A percentile compares a stretch with the other conserved stretches of the same genome.
Evolutionary conservation across 2,113 vertebrate genomes (phyloP).

Genomic region (Pygoscelis antarcticus): DNA sequence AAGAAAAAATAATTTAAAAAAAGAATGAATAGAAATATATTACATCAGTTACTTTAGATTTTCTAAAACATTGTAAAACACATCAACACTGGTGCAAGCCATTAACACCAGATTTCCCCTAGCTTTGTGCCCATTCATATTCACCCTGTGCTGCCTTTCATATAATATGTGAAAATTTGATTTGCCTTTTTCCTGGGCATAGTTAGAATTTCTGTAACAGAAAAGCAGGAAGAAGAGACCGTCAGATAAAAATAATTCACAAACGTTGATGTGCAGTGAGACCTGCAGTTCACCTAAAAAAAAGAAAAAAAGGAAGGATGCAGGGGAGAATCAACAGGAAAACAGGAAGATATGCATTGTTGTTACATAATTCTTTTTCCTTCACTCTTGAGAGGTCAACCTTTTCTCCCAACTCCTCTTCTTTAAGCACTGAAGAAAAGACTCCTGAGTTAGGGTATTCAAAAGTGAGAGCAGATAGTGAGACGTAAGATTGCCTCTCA

Average conservation of each 20-base stretch:
- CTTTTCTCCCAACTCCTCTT: background rate
- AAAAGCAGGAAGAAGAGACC: background rate
- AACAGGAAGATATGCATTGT: background rate
- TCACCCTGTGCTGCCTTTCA: background rate
- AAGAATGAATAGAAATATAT: background rate
- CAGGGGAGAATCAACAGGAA: background rate
- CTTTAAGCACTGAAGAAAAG: background rate
- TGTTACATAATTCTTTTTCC: background rate
- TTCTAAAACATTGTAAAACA: background rate
- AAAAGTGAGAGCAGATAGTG: background rate
- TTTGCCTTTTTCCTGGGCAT: background rate
- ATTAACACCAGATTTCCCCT: background rate
- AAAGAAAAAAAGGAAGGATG: accelerated
- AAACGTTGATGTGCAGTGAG: accelerated
- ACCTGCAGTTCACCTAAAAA: background rate
- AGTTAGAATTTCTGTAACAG: background rate
- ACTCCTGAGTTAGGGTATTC: background rate
- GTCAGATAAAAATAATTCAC: background rate
- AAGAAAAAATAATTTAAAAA: background rate
- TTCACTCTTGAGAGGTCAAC: background rate
- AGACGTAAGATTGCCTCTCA: background rate
- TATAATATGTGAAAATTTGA: background rate
- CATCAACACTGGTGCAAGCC: background rate
- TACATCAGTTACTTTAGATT: background rate
- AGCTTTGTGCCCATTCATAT: background rate